Base-by-base conservation (phyloP, 2,113 vertebrate genomes). In the Vidua macroura region DNA sequence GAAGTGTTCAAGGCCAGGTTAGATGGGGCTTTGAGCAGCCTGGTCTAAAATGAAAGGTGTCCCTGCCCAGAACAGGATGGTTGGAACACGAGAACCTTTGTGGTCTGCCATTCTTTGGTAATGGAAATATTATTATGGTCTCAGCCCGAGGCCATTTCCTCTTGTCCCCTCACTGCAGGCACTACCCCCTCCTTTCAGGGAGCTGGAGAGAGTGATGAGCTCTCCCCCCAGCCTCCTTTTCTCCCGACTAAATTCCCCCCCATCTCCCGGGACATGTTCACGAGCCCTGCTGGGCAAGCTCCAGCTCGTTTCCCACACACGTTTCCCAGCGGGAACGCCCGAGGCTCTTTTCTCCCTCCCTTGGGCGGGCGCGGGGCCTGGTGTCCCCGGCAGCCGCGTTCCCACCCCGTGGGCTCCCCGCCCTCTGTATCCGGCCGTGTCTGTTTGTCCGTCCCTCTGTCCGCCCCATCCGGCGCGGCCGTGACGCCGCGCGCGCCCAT, bases 401-500 rank as follows among this genome's bases (percentile, higher is more conserved):
- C n/a, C 17, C 58, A 27, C 14, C 28, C 30, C 15, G 2, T 0
- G 15, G 2, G 4, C 16, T 24, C 12, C 64, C 84, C 84, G 64
- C 66, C n/a, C 58, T 21, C 28, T 5, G 28, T 7, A 31, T 43
- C 35, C 9, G 64, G n/a, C 64, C 11, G 44, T 17, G 21, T 24
- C 15, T 4, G 63, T n/a, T 41, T 0, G 67, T 63, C 56, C 56
- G 23, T 35, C 35, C 43, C 59, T 43, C 37, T 63, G 75, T 43
- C 74, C 33, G 46, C 74, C 73, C 73, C 73, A 68, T 77, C 73
- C 73, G 84, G 74, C 84, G 84, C 64, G 15, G 37, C 55, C 63
- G 63, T 74, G 77, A 73, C 86, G 76, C 59, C 6, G 25, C 27
- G 35, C 44, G 7, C 62, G 46, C 53, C n/a, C 44, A 99, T 99